Conservation (phyloP, 2,888 invertebrate species). For the Spisula solida region DNA sequence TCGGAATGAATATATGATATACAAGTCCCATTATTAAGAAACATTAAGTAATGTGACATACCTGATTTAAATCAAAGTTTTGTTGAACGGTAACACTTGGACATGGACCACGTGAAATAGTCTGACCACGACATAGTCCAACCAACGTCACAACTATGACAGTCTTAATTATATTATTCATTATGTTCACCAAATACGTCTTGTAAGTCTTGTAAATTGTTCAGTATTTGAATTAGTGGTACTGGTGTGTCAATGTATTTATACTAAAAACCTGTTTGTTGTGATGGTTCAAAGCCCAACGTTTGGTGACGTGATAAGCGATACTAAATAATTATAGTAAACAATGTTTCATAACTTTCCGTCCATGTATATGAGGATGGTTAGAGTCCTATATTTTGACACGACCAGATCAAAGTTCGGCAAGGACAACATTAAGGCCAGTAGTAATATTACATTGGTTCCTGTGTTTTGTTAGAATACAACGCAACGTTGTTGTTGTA, state of each 20-base stretch:
- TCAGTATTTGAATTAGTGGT: background rate
- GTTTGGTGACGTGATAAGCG: background rate
- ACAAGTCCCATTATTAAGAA: no score
- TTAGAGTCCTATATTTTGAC: no score
- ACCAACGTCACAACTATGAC: background rate
- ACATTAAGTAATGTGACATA: background rate
- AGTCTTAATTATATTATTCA: background rate
- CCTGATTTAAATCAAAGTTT: slow-evolving; percentile 20
- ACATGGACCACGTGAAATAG: background rate
- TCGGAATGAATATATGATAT: no score
- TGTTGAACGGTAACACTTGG: slow-evolving; percentile 11
- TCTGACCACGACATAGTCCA: background rate
- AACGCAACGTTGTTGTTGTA: no score
- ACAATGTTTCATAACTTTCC: slow-evolving; percentile 11
- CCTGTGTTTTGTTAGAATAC: no score
- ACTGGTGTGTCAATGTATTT: background rate
- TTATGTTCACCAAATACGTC: background rate
- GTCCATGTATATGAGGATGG: no score
- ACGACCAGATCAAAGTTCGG: no score
- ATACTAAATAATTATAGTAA: background rate
- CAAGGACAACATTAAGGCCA: no score
- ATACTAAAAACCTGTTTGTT: background rate
- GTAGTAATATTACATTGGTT: no score
- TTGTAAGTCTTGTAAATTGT: background rate
- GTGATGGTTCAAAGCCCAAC: background rate